phyloP scores from a whole-genome alignment of 1,140 invertebrate species.

The Calliphora vicina region DNA sequence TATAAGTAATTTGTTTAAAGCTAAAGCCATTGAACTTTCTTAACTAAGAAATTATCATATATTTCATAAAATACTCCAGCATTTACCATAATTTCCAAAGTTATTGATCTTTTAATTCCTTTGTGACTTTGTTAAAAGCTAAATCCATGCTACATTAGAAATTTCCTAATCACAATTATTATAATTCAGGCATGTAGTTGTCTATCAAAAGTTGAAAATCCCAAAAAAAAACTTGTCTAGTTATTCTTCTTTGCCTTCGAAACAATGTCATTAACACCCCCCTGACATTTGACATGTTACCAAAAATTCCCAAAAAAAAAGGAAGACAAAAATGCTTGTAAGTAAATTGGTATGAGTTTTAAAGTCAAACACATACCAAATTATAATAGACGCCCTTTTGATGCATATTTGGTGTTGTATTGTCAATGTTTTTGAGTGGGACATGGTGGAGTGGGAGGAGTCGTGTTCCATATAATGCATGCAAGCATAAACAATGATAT shows the following conservation, averaged over 20 bases:
- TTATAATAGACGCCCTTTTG: background rate
- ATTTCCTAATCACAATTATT: background rate
- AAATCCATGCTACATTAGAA: no score
- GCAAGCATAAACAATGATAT: constrained; percentile 18
- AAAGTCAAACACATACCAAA: constrained; percentile 1
- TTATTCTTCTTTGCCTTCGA: background rate
- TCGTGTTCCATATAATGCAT: background rate
- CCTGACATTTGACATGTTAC: constrained; percentile 18
- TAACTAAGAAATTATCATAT: no score
- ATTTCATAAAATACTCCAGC: no score
- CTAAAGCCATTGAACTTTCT: no score
- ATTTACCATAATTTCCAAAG: no score
- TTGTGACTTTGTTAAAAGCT: no score
- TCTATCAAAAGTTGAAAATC: background rate
- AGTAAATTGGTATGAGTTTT: background rate
- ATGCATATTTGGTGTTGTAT: constrained; percentile 11
- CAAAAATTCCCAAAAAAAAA: background rate
- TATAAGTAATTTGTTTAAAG: background rate
- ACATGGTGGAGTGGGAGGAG: background rate
- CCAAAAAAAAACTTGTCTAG: background rate
- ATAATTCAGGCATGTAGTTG: background rate
- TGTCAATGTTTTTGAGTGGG: background rate
- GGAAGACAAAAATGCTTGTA: background rate
- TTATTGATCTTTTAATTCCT: no score
- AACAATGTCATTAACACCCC: constrained; percentile 3